Evolutionary conservation across 2,888 invertebrate species (phyloP).

Genomic region (Mesorhabditis sp.): DNA sequence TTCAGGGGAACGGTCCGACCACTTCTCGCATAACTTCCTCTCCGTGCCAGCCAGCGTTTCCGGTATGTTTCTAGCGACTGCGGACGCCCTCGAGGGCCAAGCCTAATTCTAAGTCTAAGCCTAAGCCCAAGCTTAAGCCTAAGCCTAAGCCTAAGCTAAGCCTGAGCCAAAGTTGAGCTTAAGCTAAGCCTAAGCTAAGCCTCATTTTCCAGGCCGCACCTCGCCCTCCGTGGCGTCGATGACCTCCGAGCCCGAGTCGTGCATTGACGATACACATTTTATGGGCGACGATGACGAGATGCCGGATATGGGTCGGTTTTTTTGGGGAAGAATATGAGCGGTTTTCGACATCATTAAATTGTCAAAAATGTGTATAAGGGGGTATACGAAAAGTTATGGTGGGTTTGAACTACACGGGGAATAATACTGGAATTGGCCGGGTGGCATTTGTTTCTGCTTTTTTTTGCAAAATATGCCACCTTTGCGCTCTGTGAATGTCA

Average conservation of each 20-base stretch:
- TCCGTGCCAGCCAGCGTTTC: background rate
- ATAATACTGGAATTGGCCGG: background rate
- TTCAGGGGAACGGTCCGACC: background rate
- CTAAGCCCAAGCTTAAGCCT: too few relatives aligned
- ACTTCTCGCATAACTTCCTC: slow-evolving; percentile 3
- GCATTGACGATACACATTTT: slow-evolving; percentile 39
- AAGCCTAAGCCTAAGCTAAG: too few relatives aligned
- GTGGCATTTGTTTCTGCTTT: background rate
- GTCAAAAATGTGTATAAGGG: background rate
- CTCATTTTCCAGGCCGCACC: slow-evolving; percentile 20
- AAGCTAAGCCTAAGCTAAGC: too few relatives aligned
- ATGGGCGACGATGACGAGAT: slow-evolving; percentile 34
- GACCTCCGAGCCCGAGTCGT: slow-evolving; percentile 47
- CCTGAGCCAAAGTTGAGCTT: too few relatives aligned
- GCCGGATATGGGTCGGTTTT: slow-evolving; percentile 31
- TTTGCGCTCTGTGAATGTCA: too few relatives aligned
- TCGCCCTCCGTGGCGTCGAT: slow-evolving; percentile 45
- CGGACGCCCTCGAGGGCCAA: too few relatives aligned
- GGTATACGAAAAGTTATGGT: background rate
- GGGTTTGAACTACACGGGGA: too few relatives aligned
- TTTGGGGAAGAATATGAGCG: background rate
- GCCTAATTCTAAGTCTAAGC: too few relatives aligned
- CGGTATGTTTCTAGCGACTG: background rate
- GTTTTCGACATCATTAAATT: background rate
- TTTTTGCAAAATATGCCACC: too few relatives aligned